Conservation (phyloP, 2,888 invertebrate species). For the Sphaeridia pumilis region DNA sequence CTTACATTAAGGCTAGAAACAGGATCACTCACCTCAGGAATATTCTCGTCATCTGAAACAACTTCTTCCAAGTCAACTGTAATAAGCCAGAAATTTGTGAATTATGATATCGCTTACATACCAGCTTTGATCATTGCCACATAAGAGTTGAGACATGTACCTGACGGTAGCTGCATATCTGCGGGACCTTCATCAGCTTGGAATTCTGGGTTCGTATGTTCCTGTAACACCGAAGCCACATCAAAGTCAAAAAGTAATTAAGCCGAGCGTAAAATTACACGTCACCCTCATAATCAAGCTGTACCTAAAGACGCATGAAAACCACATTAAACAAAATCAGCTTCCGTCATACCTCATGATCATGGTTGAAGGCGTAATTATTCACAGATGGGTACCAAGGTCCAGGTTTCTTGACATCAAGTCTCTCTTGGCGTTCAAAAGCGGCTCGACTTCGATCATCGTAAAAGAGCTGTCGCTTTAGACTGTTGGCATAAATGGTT, state of each 20-base stretch:
- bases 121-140: background rate
- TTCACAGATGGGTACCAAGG: conserved; percentile 60
- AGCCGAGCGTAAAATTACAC: too few relatives aligned
- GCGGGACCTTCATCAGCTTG: conserved; percentile 40
- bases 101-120: background rate
- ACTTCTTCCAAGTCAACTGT: background rate
- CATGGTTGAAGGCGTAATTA: conserved; percentile 45
- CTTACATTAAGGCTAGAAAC: too few relatives aligned
- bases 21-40: too few relatives aligned
- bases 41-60: conserved; percentile 3
- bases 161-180: conserved; percentile 19
- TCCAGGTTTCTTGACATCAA: conserved; percentile 92
- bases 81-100: background rate
- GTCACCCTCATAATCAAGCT: too few relatives aligned
- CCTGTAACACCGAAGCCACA: background rate
- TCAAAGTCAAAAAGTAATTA: too few relatives aligned
- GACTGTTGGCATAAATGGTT: conserved; percentile 42
- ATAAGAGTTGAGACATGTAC: background rate
- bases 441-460: conserved; percentile 40
- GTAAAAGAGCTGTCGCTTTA: conserved; percentile 14
- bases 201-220: conserved; percentile 38
- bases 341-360: conserved; percentile 9
- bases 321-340: too few relatives aligned
- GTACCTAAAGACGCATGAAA: too few relatives aligned
- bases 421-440: conserved; percentile 74